Base-by-base conservation (phyloP, 2,888 invertebrate genomes). In the Ephialtes manifestator region DNA sequence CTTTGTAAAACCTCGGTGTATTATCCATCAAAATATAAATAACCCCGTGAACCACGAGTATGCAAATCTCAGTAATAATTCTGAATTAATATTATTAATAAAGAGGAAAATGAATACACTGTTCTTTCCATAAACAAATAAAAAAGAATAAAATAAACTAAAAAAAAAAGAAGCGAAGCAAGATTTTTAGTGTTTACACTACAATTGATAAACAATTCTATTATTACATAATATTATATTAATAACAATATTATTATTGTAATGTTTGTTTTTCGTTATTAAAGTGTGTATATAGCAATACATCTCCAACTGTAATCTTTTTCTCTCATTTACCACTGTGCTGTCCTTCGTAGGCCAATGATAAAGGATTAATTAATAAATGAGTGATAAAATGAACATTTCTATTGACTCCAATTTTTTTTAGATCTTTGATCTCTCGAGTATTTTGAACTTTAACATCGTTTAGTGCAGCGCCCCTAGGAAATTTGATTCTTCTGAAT, bases 241-340 rank as follows among this genome's bases (percentile, higher is more conserved):
- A 91, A 93, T 92, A 92, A 92, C 89, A 90, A 91, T 92, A 93
- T 93, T 86, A 86, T 88, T 92, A 93, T 92, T 93, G 93, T 93
- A 93, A 93, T 93, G 92, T 93, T 93, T 93, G 93, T 93, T 93
- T 93, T 94, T 93, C 91, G 91, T 93, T 94, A 94, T 94, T 94
- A 94, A 94, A 94, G 93, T 94, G 93, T 94, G 93, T 94, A 94
- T 94, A 94, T 94, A 94, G 93, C 90, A 93, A 93, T 92, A 93
- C 90, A 90, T 90, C 60, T 72, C 31, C 67, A 83, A 78, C 35
- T 84, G 67, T 81, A 75, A 78, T 51, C 31, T 77, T 65, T 53
- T 55, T 82, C 48, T 63, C 67, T 82, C 24, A 67, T 67, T 84
- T 75, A 71, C 71, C 84, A 79, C 63, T 72, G 53, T 77, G 63